Base-by-base conservation (phyloP, 2,797 vertebrate genomes). In the Siniperca undulata region DNA sequence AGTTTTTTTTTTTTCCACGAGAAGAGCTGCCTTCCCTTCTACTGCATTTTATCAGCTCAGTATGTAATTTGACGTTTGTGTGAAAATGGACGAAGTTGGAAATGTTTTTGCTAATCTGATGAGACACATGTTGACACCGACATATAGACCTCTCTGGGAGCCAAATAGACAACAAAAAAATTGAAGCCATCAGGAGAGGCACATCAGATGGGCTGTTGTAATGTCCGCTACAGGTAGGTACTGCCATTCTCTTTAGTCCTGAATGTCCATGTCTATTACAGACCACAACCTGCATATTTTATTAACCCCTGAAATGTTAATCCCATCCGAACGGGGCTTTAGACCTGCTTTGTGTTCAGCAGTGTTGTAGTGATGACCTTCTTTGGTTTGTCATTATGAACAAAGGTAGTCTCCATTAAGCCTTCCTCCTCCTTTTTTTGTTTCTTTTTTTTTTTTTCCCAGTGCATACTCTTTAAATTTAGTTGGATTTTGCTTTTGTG, bases 271-370 rank as follows among this genome's bases (percentile, higher is more conserved):
- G n/a, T 46, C 38, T 11, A 52, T 69, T 34, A 40, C 19, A 53
- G 55, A n/a, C 24, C 20, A 46, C 50, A 72, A 56, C 27, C 50
- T 86, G 79, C 52, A 62, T 68, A 66, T 83, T 40, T 60, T 13
- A 40, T 56, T 56, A 27, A 20, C 30, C 12, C 27, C 42, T 59
- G 69, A 40, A 66, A 73, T 52, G 52, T 48, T 58, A n/a, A 38
- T 58, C 38, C 11, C 8, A 6, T 62, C 30, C 27, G 2, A 70
- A 60, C 30, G 14, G 11, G 64, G 24, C 19, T 46, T 62, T 5
- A 17, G 19, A 36, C 19, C 42, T 59, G n/a, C 46, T 10, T 7
- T 74, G 40, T 36, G 38, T 44, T 73, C 36, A 20, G 48, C 5
- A 20, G 36, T 46, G 46, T 70, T 44, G 24, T 42, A 66, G 19